A percentile compares a stretch with the other conserved stretches of the same genome.
These are phyloP conservation scores for Gambusia holbrooki DNA, from an alignment of 2,113 vertebrate species.

Conservation along the genomic window DNA sequence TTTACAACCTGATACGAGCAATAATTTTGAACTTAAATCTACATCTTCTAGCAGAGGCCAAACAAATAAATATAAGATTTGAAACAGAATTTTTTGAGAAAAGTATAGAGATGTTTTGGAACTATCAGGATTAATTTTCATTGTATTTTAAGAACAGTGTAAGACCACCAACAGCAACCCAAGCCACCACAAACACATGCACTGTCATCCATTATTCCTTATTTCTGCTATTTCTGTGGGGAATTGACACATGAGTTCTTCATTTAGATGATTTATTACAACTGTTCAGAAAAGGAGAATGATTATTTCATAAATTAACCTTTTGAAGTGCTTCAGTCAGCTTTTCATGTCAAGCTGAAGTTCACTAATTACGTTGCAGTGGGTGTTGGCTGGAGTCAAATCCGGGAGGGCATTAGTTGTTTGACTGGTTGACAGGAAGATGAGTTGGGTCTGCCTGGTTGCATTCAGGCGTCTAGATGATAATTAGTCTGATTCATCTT, in stretches of 20 bases:
- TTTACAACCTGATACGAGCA: too few species aligned
- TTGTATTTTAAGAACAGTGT: not conserved
- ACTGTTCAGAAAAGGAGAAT: constrained; percentile 38
- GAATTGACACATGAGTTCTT: constrained; percentile 26
- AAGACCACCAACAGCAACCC: not conserved
- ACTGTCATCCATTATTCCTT: constrained; percentile 5
- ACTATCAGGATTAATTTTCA: too few species aligned
- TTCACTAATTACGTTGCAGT: constrained; percentile 37
- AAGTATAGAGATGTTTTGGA: not conserved
- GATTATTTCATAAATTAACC: constrained; percentile 60
- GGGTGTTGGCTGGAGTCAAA: constrained; percentile 34
- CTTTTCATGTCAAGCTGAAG: constrained; percentile 45
- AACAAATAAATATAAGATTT: not conserved
- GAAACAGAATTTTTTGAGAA: not conserved
- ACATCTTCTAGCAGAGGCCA: not conserved
- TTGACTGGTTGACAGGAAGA: constrained; percentile 37
- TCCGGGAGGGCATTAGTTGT: constrained; percentile 20
- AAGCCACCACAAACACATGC: not conserved
- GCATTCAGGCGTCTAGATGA: constrained; percentile 2
- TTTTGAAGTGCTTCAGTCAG: constrained; percentile 51
- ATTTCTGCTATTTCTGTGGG: constrained; percentile 15
- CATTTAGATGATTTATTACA: constrained; percentile 49
- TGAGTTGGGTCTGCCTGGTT: constrained; percentile 25
- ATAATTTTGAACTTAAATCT: not conserved
- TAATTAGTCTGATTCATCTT: constrained; percentile 46